These are phyloP conservation scores for Pitangus sulphuratus DNA, from an alignment of 2,797 vertebrate species.

Conservation along the genomic window DNA sequence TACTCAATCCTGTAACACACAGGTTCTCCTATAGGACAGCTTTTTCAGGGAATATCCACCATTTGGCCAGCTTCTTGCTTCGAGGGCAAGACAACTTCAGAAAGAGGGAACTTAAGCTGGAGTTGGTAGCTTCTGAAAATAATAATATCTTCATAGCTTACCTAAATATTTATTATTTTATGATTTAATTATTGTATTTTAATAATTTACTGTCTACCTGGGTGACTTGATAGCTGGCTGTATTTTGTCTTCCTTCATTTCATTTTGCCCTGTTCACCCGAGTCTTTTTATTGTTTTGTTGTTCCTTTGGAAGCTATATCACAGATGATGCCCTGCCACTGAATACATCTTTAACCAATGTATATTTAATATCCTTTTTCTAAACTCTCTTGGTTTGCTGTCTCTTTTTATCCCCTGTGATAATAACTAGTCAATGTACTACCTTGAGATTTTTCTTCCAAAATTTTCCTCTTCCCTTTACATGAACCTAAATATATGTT, in stretches of 20 bases:
- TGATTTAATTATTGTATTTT: neutral
- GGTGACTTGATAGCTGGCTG: neutral
- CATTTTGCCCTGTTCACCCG: neutral
- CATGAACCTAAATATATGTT: slow-evolving; percentile 39
- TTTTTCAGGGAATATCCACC: neutral
- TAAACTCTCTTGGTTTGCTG: slow-evolving; percentile 31
- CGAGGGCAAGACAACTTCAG: neutral
- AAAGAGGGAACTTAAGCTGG: neutral
- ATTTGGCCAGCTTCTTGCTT: neutral
- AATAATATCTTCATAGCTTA: neutral
- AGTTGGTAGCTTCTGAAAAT: neutral
- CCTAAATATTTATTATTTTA: neutral
- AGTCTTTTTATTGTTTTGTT: neutral
- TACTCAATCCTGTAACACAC: neutral
- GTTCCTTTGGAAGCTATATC: neutral
- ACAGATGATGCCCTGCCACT: neutral
- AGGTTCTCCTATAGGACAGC: neutral
- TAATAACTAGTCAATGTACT: slow-evolving; percentile 43
- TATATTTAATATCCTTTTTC: neutral
- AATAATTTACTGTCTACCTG: neutral
- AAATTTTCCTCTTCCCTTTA: slow-evolving; percentile 37
- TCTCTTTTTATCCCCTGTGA: slow-evolving; percentile 17
- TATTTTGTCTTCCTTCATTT: neutral
- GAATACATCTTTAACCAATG: neutral
- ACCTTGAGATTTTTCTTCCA: slow-evolving; percentile 46